These are phyloP conservation scores for Drosophila teissieri DNA, from an alignment of 1,140 invertebrate species.

Conservation along the genomic window DNA sequence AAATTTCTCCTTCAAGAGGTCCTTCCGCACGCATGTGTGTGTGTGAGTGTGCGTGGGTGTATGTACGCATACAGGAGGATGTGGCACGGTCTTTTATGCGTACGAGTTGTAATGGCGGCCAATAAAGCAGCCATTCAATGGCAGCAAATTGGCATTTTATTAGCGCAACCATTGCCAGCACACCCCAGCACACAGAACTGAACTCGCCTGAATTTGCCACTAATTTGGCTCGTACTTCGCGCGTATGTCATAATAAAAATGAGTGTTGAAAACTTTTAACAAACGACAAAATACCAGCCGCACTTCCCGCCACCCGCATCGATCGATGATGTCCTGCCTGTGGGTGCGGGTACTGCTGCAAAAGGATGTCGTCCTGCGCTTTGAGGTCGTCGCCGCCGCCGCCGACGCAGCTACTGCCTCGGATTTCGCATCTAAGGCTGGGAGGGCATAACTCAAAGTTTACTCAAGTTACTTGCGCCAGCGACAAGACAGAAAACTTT, in stretches of 20 bases:
- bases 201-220: conserved; percentile 7
- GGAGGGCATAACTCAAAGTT: conserved; percentile 77
- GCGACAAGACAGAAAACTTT: conserved; percentile 83
- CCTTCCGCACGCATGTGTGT: conserved; percentile 26
- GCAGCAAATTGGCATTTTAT: conserved; percentile 82
- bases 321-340: conserved; percentile 67
- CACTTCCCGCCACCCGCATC: conserved; percentile 35
- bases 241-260: conserved; percentile 81
- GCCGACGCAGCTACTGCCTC: conserved; percentile 18
- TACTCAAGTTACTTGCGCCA: conserved; percentile 82
- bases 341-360: conserved; percentile 9
- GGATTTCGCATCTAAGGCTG: conserved; percentile 63
- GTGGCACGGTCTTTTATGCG: conserved; percentile 60
- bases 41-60: neutral
- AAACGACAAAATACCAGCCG: conserved; percentile 76
- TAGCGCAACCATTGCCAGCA: conserved; percentile 47
- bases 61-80: conserved; percentile 25
- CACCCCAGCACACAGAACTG: neutral
- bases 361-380: conserved; percentile 68
- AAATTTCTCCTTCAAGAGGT: conserved; percentile 60
- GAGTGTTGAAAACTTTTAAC: conserved; percentile 80
- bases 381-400: conserved; percentile 67
- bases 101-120: conserved; percentile 80
- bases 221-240: conserved; percentile 61
- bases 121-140: conserved; percentile 80